phyloP scores from a whole-genome alignment of 2,113 vertebrate genomes.

The Proteles cristata region DNA sequence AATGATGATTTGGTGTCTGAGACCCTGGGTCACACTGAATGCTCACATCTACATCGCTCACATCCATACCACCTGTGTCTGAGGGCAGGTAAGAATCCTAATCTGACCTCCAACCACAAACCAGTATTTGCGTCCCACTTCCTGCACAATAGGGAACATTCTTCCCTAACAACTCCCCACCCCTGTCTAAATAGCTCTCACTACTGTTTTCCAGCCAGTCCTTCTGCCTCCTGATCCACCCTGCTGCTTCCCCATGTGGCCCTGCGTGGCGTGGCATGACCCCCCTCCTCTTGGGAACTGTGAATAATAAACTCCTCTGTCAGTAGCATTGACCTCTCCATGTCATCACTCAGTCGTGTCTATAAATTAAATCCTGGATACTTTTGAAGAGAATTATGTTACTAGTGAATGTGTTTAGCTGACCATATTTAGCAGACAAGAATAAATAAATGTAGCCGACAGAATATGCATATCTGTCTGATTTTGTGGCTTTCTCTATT shows the following conservation, averaged over 20 bases:
- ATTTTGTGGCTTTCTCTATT: background rate
- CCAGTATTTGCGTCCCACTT: background rate
- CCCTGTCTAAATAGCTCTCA: fast-evolving
- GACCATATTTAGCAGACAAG: background rate
- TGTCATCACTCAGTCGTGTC: background rate
- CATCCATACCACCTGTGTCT: background rate
- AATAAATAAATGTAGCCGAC: background rate
- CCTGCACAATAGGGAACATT: background rate
- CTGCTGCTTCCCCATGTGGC: background rate
- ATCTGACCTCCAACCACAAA: background rate
- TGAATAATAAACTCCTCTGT: background rate
- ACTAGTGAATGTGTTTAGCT: background rate
- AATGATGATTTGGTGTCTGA: background rate
- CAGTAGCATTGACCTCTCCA: background rate
- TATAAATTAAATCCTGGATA: background rate
- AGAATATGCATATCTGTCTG: background rate
- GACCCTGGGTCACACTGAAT: background rate
- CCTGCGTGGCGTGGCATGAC: background rate
- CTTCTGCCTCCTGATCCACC: background rate
- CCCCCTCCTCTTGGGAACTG: too few species aligned
- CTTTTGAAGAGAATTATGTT: background rate
- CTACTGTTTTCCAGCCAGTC: too few species aligned
- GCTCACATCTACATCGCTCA: background rate
- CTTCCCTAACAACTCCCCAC: background rate
- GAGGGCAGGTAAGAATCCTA: background rate